These are phyloP conservation scores for Patella pellucida DNA, from an alignment of 2,888 invertebrate genomes.

Conservation along the genomic window DNA sequence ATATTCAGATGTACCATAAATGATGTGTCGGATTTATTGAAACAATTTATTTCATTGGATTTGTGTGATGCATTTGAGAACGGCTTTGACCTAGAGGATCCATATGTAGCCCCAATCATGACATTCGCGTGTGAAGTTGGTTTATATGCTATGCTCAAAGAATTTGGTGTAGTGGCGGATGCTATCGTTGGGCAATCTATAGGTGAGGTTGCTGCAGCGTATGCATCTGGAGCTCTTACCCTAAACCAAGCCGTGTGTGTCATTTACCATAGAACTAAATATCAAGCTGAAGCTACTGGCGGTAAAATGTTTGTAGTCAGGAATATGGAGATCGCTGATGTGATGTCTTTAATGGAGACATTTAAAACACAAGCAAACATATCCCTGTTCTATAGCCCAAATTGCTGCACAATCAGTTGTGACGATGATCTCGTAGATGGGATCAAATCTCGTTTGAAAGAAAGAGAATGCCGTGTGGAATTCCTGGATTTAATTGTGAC, in stretches of 20 bases:
- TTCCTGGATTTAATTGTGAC: slow-evolving; percentile 41
- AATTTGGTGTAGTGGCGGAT: slow-evolving; percentile 40
- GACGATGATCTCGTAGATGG: slow-evolving; percentile 27
- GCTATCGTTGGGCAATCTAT: slow-evolving; percentile 49
- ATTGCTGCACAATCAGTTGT: slow-evolving; percentile 43
- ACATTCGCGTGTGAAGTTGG: slow-evolving; percentile 50
- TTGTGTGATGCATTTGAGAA: slow-evolving; percentile 31
- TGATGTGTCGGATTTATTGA: slow-evolving; percentile 18
- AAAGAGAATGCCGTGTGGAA: slow-evolving; percentile 21
- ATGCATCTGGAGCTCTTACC: slow-evolving; percentile 38
- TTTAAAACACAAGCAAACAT: slow-evolving; percentile 27
- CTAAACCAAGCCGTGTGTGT: slow-evolving; percentile 43
- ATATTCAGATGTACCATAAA: slow-evolving; percentile 28
- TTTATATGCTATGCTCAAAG: slow-evolving; percentile 36
- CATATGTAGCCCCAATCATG: slow-evolving; percentile 40
- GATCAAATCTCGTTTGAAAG: slow-evolving; percentile 29
- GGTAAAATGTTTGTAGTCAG: slow-evolving; percentile 46
- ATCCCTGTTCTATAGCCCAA: slow-evolving; percentile 41
- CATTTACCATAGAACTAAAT: slow-evolving; percentile 40
- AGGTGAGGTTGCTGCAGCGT: slow-evolving; percentile 53
- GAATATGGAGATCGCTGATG: slow-evolving; percentile 28
- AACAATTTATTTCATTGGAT: slow-evolving; percentile 25
- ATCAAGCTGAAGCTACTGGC: slow-evolving; percentile 29
- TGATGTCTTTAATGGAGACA: slow-evolving; percentile 29
- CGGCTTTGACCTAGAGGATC: slow-evolving; percentile 34